A percentile compares a stretch with the other conserved stretches of the same genome.
Evolutionary conservation across 92 coral and sea anemone species (phyloP).

Genomic region (Meandrina meandrites): DNA sequence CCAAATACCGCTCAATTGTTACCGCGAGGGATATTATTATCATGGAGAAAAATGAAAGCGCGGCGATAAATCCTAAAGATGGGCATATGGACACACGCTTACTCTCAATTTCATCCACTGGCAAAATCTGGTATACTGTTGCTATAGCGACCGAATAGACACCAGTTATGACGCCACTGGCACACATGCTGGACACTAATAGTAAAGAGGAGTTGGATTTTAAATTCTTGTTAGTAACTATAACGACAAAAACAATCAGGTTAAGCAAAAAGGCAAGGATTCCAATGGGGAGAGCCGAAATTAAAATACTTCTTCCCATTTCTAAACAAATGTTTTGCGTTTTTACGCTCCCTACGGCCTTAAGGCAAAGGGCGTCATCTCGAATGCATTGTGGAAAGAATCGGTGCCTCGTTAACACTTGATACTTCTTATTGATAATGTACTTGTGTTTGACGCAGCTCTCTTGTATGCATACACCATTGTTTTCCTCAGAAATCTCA

Average conservation of each 20-base stretch:
- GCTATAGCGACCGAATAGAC: not conserved
- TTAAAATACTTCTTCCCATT: not conserved
- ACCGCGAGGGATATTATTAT: not conserved
- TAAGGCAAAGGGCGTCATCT: not conserved
- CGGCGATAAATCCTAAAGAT: not conserved
- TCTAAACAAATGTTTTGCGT: not conserved
- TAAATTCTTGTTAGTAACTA: not conserved
- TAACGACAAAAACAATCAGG: not conserved
- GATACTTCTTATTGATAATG: not conserved
- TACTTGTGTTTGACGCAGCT: not conserved
- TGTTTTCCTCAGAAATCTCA: not conserved
- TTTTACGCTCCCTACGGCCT: not conserved
- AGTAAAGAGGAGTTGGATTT: not conserved
- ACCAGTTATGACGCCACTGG: not conserved
- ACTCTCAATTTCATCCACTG: not conserved
- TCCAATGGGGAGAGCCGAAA: not conserved
- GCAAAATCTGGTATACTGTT: not conserved
- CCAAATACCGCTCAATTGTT: not conserved
- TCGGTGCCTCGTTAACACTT: not conserved
- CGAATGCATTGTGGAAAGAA: not conserved
- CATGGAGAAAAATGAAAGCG: not conserved
- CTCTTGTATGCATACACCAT: not conserved
- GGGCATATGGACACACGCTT: not conserved
- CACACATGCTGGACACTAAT: conserved; percentile 1
- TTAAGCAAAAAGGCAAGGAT: not conserved